Evolutionary conservation across 2,888 invertebrate species (phyloP).

Genomic region (Emmelina monodactyla): DNA sequence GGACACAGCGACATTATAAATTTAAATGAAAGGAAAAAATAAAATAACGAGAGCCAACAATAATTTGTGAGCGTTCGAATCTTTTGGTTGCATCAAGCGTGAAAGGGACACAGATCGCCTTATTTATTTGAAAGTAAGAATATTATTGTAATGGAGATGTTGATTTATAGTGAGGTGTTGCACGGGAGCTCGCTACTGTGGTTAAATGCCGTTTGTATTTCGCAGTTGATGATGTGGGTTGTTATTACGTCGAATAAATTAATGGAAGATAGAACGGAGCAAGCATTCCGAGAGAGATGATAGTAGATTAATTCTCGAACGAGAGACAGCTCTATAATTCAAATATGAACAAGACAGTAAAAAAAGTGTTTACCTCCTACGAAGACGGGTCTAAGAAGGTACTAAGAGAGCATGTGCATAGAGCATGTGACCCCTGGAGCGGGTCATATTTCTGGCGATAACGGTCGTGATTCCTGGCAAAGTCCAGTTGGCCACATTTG

Average conservation of each 20-base stretch:
- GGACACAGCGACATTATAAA: slow-evolving; percentile 10
- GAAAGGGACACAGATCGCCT: slow-evolving; percentile 37
- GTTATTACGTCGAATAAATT: slow-evolving; percentile 42
- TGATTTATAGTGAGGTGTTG: slow-evolving; percentile 47
- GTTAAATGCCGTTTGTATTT: slow-evolving; percentile 42
- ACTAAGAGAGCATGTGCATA: slow-evolving; percentile 3
- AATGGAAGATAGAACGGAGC: no score
- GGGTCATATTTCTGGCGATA: no score
- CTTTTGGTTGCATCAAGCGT: slow-evolving; percentile 30
- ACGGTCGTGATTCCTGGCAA: slow-evolving; percentile 39
- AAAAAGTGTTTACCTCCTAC: no score
- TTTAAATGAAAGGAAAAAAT: slow-evolving; percentile 28
- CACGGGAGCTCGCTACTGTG: slow-evolving; percentile 38
- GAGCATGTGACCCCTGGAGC: not conserved
- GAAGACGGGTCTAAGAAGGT: no score
- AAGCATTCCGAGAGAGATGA: no score
- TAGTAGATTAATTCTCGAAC: no score
- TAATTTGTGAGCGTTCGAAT: slow-evolving; percentile 56
- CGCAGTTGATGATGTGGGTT: slow-evolving; percentile 27
- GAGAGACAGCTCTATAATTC: no score
- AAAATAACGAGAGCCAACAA: slow-evolving; percentile 54
- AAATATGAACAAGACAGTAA: no score
- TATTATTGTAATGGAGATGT: slow-evolving; percentile 49
- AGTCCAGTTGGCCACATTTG: slow-evolving; percentile 50
- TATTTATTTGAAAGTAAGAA: slow-evolving; percentile 47